Evolutionary conservation across 1,140 invertebrate species (phyloP).

Genomic region (Polypedilum pembai): DNA sequence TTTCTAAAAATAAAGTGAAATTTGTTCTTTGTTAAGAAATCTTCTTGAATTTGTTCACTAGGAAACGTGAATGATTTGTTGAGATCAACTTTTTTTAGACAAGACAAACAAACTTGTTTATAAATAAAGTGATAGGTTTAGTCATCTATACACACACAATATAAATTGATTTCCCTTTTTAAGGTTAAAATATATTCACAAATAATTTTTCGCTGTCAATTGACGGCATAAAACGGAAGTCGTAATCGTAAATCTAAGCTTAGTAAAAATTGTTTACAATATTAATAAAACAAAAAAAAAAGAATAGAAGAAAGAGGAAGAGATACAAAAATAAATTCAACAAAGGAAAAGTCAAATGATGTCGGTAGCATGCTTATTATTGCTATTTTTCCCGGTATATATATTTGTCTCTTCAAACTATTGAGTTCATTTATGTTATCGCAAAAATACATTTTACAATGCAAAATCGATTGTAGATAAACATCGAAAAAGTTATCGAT

Average conservation of each 20-base stretch:
- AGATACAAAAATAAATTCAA: neutral
- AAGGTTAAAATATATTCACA: slow-evolving; percentile 1
- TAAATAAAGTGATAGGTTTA: neutral
- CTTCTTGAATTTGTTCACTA: too few species aligned
- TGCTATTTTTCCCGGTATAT: neutral
- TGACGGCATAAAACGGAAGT: slow-evolving; percentile 4
- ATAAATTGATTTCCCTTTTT: neutral
- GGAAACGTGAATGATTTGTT: too few species aligned
- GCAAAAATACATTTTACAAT: neutral
- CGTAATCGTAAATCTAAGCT: neutral
- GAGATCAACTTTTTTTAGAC: too few species aligned
- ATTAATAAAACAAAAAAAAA: neutral
- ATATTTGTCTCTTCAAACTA: too few species aligned
- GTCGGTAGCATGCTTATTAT: neutral
- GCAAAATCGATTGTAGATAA: slow-evolving; percentile 18
- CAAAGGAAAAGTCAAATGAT: neutral
- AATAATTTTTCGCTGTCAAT: neutral
- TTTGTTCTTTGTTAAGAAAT: too few species aligned
- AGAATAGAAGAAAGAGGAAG: neutral
- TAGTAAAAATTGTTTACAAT: neutral
- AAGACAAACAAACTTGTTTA: too few species aligned
- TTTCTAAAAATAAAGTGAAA: too few species aligned
- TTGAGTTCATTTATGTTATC: too few species aligned
- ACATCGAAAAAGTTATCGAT: neutral
- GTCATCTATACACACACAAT: neutral